A percentile compares a stretch with the other conserved stretches of the same genome.
These are phyloP conservation scores for Heteronetta atricapilla DNA, from an alignment of 2,113 vertebrate genomes.

Conservation along the genomic window DNA sequence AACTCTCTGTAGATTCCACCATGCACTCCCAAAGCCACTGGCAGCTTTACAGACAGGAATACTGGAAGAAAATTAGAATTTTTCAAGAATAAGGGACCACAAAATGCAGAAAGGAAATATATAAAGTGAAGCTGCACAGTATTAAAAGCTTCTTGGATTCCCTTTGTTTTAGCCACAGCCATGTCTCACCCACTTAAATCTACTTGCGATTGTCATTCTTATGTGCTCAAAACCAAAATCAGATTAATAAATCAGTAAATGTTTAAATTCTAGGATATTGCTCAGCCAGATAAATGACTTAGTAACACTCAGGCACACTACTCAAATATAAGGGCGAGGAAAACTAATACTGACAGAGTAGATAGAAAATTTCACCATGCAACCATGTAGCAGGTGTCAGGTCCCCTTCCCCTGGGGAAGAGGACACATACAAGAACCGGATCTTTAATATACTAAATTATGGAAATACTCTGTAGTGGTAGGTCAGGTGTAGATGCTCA, in stretches of 20 bases:
- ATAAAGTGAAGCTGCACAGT: not conserved
- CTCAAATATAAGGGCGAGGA: not conserved
- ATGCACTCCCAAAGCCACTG: not conserved
- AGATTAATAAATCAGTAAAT: not conserved
- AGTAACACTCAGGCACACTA: not conserved
- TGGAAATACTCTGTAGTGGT: not conserved
- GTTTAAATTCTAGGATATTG: not conserved
- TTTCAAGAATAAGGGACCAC: not conserved
- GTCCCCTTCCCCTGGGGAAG: not conserved
- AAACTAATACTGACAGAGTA: not conserved
- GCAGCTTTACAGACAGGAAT: not conserved
- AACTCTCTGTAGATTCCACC: not conserved
- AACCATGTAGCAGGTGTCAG: fast-evolving
- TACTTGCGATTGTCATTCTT: not conserved
- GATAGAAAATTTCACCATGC: not conserved
- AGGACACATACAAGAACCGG: not conserved
- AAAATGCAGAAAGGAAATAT: not conserved
- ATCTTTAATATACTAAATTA: not conserved
- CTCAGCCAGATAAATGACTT: not conserved
- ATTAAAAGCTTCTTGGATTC: not conserved
- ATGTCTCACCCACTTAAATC: not conserved
- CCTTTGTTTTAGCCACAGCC: not conserved
- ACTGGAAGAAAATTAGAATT: not conserved
- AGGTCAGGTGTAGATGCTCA: not conserved
- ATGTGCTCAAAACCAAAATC: not conserved